Evolutionary conservation across 2,888 invertebrate genomes (phyloP), one percentile per base, ranked within the genome.

Genomic region (Lasioglossum leucozonium): DNA sequence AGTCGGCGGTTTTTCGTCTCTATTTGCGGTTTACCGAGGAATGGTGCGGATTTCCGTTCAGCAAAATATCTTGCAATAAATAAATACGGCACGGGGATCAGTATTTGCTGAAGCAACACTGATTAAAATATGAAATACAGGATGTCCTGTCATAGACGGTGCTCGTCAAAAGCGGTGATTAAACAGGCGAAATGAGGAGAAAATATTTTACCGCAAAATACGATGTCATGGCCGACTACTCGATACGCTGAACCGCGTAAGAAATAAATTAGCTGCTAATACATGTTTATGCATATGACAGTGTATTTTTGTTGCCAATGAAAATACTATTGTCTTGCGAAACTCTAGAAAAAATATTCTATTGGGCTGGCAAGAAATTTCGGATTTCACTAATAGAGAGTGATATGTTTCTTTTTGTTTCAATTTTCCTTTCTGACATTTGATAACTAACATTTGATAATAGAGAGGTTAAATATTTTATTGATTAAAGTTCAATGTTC

Each of bases 1-100:
- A 71, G 75, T 72, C 51, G 71, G 58, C 71, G 82, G 82, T 79
- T 79, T 79, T 51, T 77, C 82, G 58, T 73, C 34, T 65, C 71
- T 42, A 62, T 75, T 71, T 51, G 51, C 62, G 72, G 42, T 42
- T 51, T 44, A 22, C 44, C 37, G 40, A 22, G 37, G 37, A 44
- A 71, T 37, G 58, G n/a, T 55, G 22, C 8, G 22, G 26, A 44
- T 26, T 67, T 67, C 67, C 67, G 37, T 67, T 67, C 67, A 4
- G 34, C 67, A 10, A 22, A 67, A 67, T 67, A 67, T 67, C 22
- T 34, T 22, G 67, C 37, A 22, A 67, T 67, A 67, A 67, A 67
- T 67, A 67, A 37, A 67, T 67, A 67, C 67, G 37, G 3, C 3
- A 18, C 34, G 18, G 18, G 30, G 67, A 34, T 37, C 67, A 22